These are phyloP conservation scores for Ophioderma brevispina DNA, from an alignment of 35 echinoderm and acorn worm genomes.

Conservation along the genomic window DNA sequence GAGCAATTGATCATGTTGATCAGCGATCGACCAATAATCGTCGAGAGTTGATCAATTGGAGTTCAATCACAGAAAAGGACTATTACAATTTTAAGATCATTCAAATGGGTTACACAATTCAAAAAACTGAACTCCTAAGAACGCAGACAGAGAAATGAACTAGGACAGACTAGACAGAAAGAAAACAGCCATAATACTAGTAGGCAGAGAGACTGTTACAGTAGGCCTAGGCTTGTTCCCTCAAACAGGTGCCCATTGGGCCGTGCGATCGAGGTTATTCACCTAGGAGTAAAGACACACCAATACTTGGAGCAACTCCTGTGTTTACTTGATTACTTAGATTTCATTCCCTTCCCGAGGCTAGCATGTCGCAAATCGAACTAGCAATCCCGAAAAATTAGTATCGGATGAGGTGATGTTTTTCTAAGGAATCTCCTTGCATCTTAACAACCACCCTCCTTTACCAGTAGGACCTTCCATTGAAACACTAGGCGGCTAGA, in stretches of 20 bases:
- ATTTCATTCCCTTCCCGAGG: neutral
- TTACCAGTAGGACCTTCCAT: neutral
- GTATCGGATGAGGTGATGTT: conserved; percentile 3
- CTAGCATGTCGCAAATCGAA: conserved; percentile 2
- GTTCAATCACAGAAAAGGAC: too few species aligned
- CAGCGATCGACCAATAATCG: too few species aligned
- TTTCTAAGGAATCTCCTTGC: neutral
- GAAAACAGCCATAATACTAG: too few species aligned
- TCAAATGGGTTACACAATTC: too few species aligned
- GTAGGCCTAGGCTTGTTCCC: too few species aligned
- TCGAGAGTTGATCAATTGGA: too few species aligned
- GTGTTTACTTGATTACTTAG: neutral
- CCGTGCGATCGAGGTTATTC: neutral
- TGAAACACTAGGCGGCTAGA: neutral
- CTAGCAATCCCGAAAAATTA: neutral
- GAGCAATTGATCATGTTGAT: too few species aligned
- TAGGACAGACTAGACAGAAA: too few species aligned
- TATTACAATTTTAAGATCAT: too few species aligned
- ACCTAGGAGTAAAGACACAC: neutral
- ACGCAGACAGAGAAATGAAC: too few species aligned
- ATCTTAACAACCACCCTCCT: neutral
- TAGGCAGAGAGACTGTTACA: too few species aligned
- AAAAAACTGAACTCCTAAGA: too few species aligned
- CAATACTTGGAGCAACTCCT: neutral
- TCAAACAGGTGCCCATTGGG: neutral